These are phyloP conservation scores for Lapara coniferarum DNA, from an alignment of 2,888 invertebrate genomes.

Conservation along the genomic window DNA sequence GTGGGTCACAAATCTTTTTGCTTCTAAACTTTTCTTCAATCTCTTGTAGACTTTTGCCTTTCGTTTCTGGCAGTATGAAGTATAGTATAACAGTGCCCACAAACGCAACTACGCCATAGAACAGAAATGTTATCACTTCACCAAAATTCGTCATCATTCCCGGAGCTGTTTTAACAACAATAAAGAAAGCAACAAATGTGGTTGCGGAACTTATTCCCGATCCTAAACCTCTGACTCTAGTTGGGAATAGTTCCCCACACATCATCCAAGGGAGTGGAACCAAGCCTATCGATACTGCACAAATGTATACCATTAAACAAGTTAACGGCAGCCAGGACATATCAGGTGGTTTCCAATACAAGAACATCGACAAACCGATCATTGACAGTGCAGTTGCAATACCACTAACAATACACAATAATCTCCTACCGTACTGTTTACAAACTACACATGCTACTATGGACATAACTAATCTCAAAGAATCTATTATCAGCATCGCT, in stretches of 20 bases:
- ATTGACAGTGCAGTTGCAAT: constrained; percentile 85
- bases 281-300: constrained; percentile 84
- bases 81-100: constrained; percentile 84
- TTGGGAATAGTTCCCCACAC: constrained; percentile 89
- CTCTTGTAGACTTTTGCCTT: constrained; percentile 86
- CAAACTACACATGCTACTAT: constrained; percentile 85
- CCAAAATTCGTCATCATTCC: constrained; percentile 83
- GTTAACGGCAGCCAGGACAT: constrained; percentile 80
- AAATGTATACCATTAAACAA: constrained; percentile 83
- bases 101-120: constrained; percentile 84
- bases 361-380: constrained; percentile 78
- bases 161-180: constrained; percentile 87
- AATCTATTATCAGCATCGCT: constrained; percentile 86
- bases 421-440: constrained; percentile 85
- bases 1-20: constrained; percentile 52
- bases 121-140: constrained; percentile 84
- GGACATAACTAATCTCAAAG: constrained; percentile 85
- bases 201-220: constrained; percentile 87
- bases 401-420: constrained; percentile 86
- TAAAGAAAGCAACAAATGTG: constrained; percentile 85
- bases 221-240: constrained; percentile 85
- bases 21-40: constrained; percentile 85
- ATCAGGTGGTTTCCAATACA: constrained; percentile 67
- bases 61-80: constrained; percentile 87
- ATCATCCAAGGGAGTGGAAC: constrained; percentile 89